Evolutionary conservation across 2,113 vertebrate species (phyloP).

Genomic region (Bos javanicus): DNA sequence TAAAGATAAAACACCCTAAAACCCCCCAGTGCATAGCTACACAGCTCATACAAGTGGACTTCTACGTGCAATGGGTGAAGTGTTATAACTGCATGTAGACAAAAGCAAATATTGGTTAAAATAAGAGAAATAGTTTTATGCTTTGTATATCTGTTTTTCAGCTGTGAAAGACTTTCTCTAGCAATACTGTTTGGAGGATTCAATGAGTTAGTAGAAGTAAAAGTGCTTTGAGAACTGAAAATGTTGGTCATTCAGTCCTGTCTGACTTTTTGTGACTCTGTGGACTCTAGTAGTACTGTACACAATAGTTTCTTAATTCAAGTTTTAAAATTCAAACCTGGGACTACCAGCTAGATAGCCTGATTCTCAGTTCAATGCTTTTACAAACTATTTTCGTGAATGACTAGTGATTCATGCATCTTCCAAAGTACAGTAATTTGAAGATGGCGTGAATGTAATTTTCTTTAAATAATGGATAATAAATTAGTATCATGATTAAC

Average conservation of each 20-base stretch:
- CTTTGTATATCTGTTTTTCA: background rate
- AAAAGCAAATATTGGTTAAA: background rate
- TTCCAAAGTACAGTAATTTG: background rate
- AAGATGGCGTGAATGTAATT: background rate
- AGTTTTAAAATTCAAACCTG: background rate
- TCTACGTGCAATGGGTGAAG: background rate
- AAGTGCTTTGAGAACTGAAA: background rate
- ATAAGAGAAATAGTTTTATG: background rate
- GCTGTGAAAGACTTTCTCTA: background rate
- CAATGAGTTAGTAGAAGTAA: background rate
- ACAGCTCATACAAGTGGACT: background rate
- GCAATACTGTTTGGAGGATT: background rate
- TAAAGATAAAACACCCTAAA: background rate
- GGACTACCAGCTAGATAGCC: background rate
- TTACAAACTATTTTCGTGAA: background rate
- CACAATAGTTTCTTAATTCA: background rate
- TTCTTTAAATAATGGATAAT: background rate
- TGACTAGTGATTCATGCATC: background rate
- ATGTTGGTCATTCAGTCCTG: rapidly evolving
- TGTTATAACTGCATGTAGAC: background rate
- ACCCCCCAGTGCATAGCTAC: background rate
- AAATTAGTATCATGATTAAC: background rate
- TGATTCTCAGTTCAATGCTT: background rate
- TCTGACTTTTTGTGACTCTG: background rate
- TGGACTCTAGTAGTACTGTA: background rate